These are phyloP conservation scores for Plutomurus gul DNA, from an alignment of 1,140 invertebrate genomes.

Conservation along the genomic window DNA sequence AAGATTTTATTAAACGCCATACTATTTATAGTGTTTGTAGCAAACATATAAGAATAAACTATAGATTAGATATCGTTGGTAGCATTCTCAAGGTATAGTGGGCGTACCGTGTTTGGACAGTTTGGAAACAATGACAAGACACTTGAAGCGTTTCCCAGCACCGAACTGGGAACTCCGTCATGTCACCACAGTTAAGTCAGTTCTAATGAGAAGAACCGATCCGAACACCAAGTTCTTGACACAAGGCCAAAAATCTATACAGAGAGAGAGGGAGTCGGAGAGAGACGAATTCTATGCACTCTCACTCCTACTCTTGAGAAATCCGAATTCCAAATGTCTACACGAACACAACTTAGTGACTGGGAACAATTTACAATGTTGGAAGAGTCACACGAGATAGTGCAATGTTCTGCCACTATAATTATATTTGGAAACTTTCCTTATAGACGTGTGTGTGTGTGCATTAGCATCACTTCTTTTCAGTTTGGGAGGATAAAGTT, in stretches of 20 bases:
- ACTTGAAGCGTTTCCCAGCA: conserved; percentile 2
- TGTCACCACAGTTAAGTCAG: background rate
- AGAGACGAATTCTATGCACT: background rate
- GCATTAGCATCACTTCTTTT: no score
- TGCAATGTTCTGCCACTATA: background rate
- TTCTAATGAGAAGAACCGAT: background rate
- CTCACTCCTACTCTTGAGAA: background rate
- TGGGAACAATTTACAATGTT: background rate
- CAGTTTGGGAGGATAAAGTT: no score
- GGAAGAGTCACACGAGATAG: no score
- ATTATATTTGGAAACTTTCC: background rate
- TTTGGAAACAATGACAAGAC: background rate
- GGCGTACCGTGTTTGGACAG: no score
- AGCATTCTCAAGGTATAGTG: no score
- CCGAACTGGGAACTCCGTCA: background rate
- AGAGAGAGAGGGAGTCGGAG: no score
- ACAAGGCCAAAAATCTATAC: conserved; percentile 17
- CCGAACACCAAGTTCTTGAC: conserved; percentile 8
- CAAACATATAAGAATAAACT: background rate
- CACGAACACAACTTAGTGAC: background rate
- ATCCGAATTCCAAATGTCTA: background rate
- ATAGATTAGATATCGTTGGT: no score
- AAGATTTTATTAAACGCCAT: background rate
- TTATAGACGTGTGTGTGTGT: background rate
- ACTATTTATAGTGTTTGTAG: background rate